Conservation (phyloP, 2,113 vertebrate species). For the Echinops telfairi region DNA sequence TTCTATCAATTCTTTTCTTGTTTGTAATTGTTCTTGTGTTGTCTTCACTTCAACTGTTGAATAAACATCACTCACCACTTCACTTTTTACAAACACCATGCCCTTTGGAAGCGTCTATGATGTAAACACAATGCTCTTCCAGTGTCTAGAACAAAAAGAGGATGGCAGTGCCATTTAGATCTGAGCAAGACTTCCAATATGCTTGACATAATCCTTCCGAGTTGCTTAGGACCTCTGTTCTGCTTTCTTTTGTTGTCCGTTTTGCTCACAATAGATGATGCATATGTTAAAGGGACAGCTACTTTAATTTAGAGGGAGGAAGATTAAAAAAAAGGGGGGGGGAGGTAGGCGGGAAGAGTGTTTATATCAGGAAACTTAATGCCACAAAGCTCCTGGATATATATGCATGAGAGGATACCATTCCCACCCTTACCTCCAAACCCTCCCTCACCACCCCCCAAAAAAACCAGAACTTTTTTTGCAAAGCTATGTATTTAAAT, state of each 20-base stretch:
- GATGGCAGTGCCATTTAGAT: not conserved
- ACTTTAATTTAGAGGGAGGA: slow-evolving; percentile 3
- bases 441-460: no score
- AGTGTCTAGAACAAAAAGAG: not conserved
- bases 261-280: not conserved
- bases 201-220: not conserved
- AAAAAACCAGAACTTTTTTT: no score
- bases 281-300: not conserved
- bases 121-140: not conserved
- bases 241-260: not conserved
- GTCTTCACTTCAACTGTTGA: not conserved
- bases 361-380: slow-evolving; percentile 36
- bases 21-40: not conserved
- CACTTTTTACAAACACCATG: not conserved
- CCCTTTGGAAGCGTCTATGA: not conserved
- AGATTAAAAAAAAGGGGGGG: not conserved
- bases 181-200: not conserved
- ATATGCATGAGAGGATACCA: not conserved
- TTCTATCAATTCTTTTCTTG: not conserved
- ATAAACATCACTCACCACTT: not conserved
- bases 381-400: not conserved
- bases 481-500: no score
- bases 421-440: no score
- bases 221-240: not conserved
- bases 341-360: not conserved